Conservation (phyloP, 2,888 invertebrate genomes). For the Aphrophora alni region DNA sequence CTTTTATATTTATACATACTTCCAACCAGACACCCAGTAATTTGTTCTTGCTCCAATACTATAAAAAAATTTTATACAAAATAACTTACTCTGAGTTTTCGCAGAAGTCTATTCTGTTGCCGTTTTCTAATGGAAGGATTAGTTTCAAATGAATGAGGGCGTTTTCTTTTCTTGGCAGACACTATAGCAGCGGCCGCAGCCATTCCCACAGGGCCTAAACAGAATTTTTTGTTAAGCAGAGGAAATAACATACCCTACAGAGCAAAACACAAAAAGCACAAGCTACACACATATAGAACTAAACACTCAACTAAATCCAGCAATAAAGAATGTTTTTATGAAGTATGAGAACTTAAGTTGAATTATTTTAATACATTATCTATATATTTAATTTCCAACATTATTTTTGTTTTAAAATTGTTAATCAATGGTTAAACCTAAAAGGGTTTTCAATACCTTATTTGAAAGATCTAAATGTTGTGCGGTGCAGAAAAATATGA, state of each 20-base stretch:
- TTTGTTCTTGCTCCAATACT: too few relatives aligned
- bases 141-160: conserved; percentile 95
- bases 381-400: too few relatives aligned
- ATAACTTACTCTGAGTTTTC: conserved; percentile 80
- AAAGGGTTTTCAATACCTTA: too few relatives aligned
- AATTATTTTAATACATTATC: too few relatives aligned
- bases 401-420: too few relatives aligned
- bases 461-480: too few relatives aligned
- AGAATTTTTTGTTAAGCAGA: background rate
- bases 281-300: background rate
- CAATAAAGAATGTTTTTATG: background rate
- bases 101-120: conserved; percentile 90
- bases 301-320: background rate
- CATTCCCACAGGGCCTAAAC: conserved; percentile 87
- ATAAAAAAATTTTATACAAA: too few relatives aligned
- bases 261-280: conserved; percentile 15
- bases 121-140: conserved; percentile 95
- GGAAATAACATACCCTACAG: conserved; percentile 1
- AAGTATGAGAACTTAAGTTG: background rate
- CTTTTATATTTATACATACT: too few relatives aligned
- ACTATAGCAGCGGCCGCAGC: conserved; percentile 97
- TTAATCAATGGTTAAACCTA: too few relatives aligned
- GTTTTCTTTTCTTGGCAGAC: conserved; percentile 92
- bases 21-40: too few relatives aligned
- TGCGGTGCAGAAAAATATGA: too few relatives aligned